Base-by-base conservation (phyloP, 2,888 invertebrate genomes). In the Tridacna crocea region DNA sequence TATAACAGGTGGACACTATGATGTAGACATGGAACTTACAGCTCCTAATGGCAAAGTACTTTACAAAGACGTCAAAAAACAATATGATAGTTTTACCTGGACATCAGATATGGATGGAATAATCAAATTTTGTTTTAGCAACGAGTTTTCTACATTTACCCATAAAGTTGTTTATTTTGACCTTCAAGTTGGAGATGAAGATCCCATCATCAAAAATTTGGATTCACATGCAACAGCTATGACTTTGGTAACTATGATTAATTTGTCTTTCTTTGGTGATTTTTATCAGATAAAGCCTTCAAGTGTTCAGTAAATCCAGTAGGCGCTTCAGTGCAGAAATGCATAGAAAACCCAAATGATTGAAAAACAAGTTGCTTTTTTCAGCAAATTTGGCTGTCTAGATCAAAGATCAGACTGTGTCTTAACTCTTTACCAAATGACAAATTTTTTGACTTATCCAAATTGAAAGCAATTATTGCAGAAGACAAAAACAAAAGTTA, bases 141-240 rank as follows among this genome's bases (percentile, higher is more conserved):
- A 99, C 95, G 99, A 99, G 95, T 99, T 99, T 94, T 99, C 99
- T 72, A 99, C 99, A 77, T 99, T 99, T 95, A 98, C 99, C 12
- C 99, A 99, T 94, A 99, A 99, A 95, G 96, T 99, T 88, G 98
- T 99, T 36, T 99, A 99, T 95, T 98, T 99, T 97, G 99, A 99
- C 94, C 97, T 99, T 92, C 98, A 98, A 96, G 98, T 98, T 47
- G 99, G 99, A 4, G 93, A 93, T 24, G 98, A 98, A 24, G 98
- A 98, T 94, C 96, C 96, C 70, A 96, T 97, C 0, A 95, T 98
- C 36, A 97, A 83, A 22, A 83, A 75, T 47, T 86, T 86, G 48
- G 84, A 87, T 60, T 84, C 88, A 4, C 92, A 92, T 24, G 91
- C 90, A 13, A 98, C 98, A 73, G 99, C 98, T 22, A 96, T 99